Evolutionary conservation across 2,113 vertebrate species (phyloP).

Genomic region (Empidonax alnorum): DNA sequence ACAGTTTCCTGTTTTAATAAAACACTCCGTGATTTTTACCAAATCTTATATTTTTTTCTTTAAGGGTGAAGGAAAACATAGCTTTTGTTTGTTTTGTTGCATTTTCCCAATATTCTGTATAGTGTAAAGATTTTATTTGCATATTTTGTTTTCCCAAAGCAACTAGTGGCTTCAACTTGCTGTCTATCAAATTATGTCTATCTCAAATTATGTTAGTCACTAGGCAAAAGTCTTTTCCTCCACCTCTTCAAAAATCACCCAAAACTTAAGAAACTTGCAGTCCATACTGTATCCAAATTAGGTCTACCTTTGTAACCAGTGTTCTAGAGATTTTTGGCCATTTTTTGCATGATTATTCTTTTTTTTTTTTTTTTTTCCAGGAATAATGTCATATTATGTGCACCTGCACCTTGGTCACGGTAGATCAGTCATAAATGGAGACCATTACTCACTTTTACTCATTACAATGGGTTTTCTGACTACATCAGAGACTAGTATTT

Average conservation of each 20-base stretch:
- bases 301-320: not conserved
- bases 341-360: not conserved
- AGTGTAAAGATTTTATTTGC: not conserved
- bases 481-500: not conserved
- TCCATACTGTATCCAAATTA: not conserved
- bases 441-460: fast-evolving
- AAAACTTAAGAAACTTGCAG: not conserved
- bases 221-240: not conserved
- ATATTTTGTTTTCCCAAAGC: not conserved
- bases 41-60: not conserved
- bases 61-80: not conserved
- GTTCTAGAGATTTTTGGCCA: not conserved
- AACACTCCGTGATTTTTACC: fast-evolving
- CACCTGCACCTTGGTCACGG: fast-evolving
- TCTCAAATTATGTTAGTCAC: not conserved
- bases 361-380: not conserved
- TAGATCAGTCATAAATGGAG: not conserved
- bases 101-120: not conserved
- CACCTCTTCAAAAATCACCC: not conserved
- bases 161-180: not conserved
- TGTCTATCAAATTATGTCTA: not conserved
- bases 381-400: fast-evolving
- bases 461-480: fast-evolving
- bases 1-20: not conserved
- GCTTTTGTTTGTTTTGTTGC: not conserved